Evolutionary conservation across 1,140 invertebrate genomes (phyloP), one percentile per base, ranked within the genome.

Genomic region (Halyomorpha halys): DNA sequence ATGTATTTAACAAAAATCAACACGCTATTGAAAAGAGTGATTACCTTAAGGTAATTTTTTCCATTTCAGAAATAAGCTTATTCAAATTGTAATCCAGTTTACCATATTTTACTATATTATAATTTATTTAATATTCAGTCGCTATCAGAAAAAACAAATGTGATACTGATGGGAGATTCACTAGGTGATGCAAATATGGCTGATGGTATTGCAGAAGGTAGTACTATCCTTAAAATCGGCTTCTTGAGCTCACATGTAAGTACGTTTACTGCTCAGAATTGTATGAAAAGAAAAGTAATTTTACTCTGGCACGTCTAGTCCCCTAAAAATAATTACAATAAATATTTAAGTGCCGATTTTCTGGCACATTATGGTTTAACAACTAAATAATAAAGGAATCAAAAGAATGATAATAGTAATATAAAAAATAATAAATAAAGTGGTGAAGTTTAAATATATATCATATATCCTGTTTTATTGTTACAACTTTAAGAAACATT

Each of bases 1-100:
- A 91, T 72, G 85, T 87, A 2, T 93, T 86, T 71, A 97, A 96
- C 72, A 97, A 97, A 75, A 94, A 94, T 73, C 89, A 94, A 73
- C 82, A 84, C n/a, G 86, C 84, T 0, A 76, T 94, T 6, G 79
- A 86, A 66, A 82, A 86, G 59, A 83, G 84, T 0, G 83, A 89
- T 30, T 91, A 93, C 73, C 91, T 91, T 72, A 76, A 84, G 44
- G 73, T 84, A 66, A 63, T 23, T 44, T 16, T 67, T n/a, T n/a
- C n/a, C n/a, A n/a, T n/a, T n/a, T n/a, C n/a, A 60, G 18, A 5
- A 45, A 64, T 64, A 13, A 39, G 9, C n/a, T 19, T 23, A 59
- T n/a, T 15, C 21, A 59, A 53, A 1, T 9, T 53, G 4, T 53
- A 49, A 49, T 21, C 13, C 14, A 6, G 1, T 53, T 53, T 1